Evolutionary conservation across 2,113 vertebrate genomes (phyloP), one percentile per base, ranked within the genome.

Genomic region (Odontesthes bonariensis): DNA sequence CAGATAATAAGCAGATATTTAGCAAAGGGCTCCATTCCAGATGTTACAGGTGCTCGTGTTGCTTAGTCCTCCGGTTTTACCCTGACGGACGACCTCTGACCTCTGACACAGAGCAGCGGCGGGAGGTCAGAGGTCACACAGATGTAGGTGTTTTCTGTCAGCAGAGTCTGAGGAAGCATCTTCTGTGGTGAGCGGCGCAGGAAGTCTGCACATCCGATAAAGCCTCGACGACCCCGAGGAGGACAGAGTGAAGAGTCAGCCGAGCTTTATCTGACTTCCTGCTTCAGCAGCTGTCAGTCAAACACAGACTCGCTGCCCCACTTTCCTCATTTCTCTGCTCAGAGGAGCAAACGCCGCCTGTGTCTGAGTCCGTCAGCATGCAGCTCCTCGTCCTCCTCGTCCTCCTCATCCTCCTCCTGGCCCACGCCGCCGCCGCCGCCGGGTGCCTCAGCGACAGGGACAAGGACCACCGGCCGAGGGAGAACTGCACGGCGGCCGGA

Each of bases 401-500:
- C n/a, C n/a, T n/a, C n/a, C 27, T 27, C 27, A 9, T 93, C 70
- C 6, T 89, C 68, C 60, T 89, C 19, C 17, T 73, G 11, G 8
- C 35, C 19, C 46, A 7, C 0, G 22, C 82, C 5, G 2, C 56
- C 33, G 1, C 6, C 51, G 71, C 69, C 0, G 38, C 59, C 0
- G 76, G 73, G 53, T 95, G 94, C 81, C 70, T 0, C 20, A 54
- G 61, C 0, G 90, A 84, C 79, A 58, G 40, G 19, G 83, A 94
- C 74, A 84, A 44, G n/a, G 89, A 94, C 73, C 12, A 94, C 69
- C 75, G 88, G 0, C 56, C 56, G 0, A 80, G 74, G 40, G 22
- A 87, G 55, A 93, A 91, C 92, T 95, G 93, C 67, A 85, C 83
- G 0, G 69, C 14, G 11, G 86, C 82, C 3, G 81, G 79, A 2